Percentiles rank a stretch among this genome's conserved stretches.
phyloP scores from a whole-genome alignment of 2,797 vertebrate genomes.

The Otolemur crassicaudatus region DNA sequence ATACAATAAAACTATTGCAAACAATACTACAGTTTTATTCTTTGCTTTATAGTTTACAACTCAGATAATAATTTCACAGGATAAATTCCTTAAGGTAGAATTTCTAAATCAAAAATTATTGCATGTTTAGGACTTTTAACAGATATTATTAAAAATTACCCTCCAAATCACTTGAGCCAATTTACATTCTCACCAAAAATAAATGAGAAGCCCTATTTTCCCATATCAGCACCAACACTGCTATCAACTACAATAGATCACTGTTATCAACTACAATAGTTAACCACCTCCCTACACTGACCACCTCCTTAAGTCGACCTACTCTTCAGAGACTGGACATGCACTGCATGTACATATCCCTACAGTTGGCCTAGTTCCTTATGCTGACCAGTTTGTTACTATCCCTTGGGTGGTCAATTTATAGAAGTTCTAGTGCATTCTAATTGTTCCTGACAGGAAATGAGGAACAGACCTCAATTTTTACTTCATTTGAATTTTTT shows the following conservation, averaged over 20 bases:
- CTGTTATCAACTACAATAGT: not conserved
- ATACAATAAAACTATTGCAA: not conserved
- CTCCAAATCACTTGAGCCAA: not conserved
- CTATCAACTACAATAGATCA: not conserved
- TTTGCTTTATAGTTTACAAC: conserved; percentile 21
- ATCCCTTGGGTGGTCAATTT: too few species aligned
- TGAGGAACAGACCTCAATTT: conserved; percentile 39
- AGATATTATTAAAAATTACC: conserved; percentile 30
- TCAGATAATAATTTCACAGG: not conserved
- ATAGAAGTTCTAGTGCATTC: not conserved
- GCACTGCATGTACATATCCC: too few species aligned
- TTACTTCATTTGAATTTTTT: conserved; percentile 23
- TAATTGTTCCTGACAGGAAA: not conserved
- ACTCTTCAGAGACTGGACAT: too few species aligned
- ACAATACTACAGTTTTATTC: not conserved
- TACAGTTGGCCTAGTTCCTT: too few species aligned
- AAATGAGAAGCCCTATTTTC: not conserved
- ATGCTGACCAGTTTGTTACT: too few species aligned
- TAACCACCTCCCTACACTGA: too few species aligned
- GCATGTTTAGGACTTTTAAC: conserved; percentile 3
- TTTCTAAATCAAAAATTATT: conserved; percentile 39
- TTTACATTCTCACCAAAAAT: conserved; percentile 19
- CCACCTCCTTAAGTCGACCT: too few species aligned
- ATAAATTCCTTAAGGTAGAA: conserved; percentile 24
- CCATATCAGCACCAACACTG: not conserved